Conservation (phyloP, 1,140 invertebrate species). For the Trichonephila clavipes region DNA sequence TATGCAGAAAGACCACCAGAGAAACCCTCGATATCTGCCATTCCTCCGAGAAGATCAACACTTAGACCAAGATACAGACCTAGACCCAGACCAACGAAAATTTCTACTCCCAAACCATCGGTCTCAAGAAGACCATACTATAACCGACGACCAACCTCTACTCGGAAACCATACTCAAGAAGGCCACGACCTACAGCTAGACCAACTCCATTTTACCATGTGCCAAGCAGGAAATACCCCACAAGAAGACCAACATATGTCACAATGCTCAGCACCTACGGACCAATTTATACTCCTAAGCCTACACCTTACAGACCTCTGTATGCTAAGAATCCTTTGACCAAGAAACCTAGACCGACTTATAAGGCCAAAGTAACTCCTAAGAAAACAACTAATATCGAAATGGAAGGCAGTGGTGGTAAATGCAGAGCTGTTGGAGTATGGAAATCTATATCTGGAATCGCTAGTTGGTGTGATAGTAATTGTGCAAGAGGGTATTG, state of each 20-base stretch:
- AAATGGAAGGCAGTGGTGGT: slow-evolving; percentile 40
- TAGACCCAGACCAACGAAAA: slow-evolving; percentile 35
- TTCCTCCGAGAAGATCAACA: slow-evolving; percentile 49
- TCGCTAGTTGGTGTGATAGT: slow-evolving; percentile 72
- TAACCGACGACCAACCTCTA: neutral
- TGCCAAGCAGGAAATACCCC: slow-evolving; percentile 25
- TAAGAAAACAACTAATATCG: slow-evolving; percentile 54
- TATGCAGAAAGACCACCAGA: slow-evolving; percentile 37
- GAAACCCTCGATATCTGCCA: slow-evolving; percentile 58
- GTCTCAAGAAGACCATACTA: neutral
- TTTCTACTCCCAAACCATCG: neutral
- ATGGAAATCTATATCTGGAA: slow-evolving; percentile 71
- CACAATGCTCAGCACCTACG: slow-evolving; percentile 56
- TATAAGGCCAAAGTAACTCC: neutral
- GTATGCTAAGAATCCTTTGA: slow-evolving; percentile 19
- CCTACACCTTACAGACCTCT: slow-evolving; percentile 62
- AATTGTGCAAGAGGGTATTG: slow-evolving; percentile 76
- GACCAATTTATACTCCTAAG: slow-evolving; percentile 65
- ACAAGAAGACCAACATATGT: slow-evolving; percentile 37
- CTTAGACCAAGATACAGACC: neutral
- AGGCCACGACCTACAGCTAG: neutral
- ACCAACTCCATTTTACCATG: slow-evolving; percentile 10
- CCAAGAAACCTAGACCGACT: slow-evolving; percentile 69
- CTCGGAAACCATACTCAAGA: neutral
- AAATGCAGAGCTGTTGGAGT: slow-evolving; percentile 65